Evolutionary conservation across 2,113 vertebrate species (phyloP).

Genomic region (Serinus canaria): DNA sequence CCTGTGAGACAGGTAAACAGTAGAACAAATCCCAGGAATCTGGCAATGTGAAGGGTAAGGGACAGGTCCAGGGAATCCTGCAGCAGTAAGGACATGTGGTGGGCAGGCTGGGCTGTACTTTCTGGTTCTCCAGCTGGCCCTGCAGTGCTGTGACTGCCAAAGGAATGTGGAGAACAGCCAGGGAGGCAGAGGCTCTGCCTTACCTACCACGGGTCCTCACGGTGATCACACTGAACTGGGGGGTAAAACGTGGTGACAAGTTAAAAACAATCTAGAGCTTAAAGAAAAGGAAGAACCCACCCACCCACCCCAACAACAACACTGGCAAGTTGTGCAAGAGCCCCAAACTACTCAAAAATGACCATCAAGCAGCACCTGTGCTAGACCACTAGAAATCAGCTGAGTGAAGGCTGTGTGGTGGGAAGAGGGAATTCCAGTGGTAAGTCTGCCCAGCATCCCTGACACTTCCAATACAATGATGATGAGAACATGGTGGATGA

Average conservation of each 20-base stretch:
- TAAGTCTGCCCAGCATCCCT: constrained; percentile 40
- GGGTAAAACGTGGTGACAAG: background rate
- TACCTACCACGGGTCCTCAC: background rate
- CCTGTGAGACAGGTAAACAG: background rate
- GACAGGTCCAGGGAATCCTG: background rate
- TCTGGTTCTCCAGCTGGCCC: background rate
- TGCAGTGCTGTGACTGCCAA: background rate
- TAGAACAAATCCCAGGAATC: background rate
- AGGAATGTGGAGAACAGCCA: constrained; percentile 20
- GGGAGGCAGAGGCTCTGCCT: background rate
- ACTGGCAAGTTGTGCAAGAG: constrained; percentile 37
- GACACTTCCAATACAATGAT: background rate
- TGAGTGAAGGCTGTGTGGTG: background rate
- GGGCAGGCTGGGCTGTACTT: background rate
- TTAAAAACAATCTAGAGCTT: constrained; percentile 5
- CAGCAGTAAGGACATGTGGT: background rate
- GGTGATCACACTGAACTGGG: background rate
- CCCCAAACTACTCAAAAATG: constrained; percentile 40
- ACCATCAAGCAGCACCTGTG: constrained; percentile 26
- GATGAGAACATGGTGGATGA: background rate
- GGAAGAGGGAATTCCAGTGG: constrained; percentile 35
- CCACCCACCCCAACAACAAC: background rate
- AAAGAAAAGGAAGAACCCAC: background rate
- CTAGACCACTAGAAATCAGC: constrained; percentile 12
- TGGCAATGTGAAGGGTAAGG: background rate